Base-by-base conservation (phyloP, 2,113 vertebrate genomes). In the Cnemophilus loriae region DNA sequence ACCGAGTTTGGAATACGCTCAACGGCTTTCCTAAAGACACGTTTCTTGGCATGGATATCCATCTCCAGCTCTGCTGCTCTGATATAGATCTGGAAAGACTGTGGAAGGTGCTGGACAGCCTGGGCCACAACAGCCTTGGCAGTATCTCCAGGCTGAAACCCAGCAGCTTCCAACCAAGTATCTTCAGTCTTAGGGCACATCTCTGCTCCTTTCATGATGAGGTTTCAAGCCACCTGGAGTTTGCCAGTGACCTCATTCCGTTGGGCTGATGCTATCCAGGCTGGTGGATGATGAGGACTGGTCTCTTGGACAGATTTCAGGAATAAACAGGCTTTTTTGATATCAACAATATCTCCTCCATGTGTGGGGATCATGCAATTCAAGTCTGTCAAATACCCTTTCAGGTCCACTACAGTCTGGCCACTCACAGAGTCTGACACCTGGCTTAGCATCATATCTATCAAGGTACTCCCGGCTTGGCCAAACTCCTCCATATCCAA, bases 111-210 rank as follows among this genome's bases (percentile, higher is more conserved):
- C 20, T 98, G 98, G 30, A 99, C 99, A 12, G 99, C 99, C 70
- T 99, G 99, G 61, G 99, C 99, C 63, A 99, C 99, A 55, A 99
- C 99, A 0, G 99, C 99, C 95, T 99, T 99, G 47, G 99, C 99
- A 2, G 99, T 99, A 94, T 99, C 99, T 26, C 99, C 99, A 8
- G 99, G 99, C 93, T 99, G 99, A 47, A 99, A 96, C 27, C 98
- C 93, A 68, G 99, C 99, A 55, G 99, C 99, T 96, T 99, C 99
- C 32, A 99, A 92, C 99, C 99, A 99, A 41, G 99, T 98, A 65
- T 99, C 99, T 97, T 99, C 99, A 94, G 98, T 99, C 99, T 99
- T 99, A 22, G 98, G 98, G 94, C 99, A 99, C 98, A 99, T 99
- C 89, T 99, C 99, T 0, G 99, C 98, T 90, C 99, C 99, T 96